These are phyloP conservation scores for Drosophila demipolita DNA, from an alignment of 2,888 invertebrate genomes.

Conservation along the genomic window DNA sequence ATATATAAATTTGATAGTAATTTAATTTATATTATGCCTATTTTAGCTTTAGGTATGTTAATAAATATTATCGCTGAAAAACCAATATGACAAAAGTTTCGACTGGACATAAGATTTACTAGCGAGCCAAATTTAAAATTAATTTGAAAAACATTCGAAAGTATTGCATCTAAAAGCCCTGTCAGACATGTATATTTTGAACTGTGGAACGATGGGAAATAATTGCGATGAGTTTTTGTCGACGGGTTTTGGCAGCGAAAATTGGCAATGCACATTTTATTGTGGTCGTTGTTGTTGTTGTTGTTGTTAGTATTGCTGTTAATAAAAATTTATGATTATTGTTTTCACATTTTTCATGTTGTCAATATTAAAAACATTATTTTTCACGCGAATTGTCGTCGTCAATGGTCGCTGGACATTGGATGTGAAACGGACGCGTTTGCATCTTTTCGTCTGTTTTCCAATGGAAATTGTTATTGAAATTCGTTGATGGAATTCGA, in stretches of 20 bases:
- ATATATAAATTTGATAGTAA: neutral
- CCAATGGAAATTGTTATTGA: conserved; percentile 66
- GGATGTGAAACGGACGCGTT: conserved; percentile 29
- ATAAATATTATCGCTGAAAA: neutral
- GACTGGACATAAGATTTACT: neutral
- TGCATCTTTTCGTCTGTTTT: conserved; percentile 41
- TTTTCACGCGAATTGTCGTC: conserved; percentile 80
- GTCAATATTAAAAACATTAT: conserved; percentile 84
- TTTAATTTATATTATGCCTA: neutral
- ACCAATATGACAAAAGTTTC: neutral
- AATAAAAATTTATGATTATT: conserved; percentile 85
- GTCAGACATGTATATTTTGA: neutral
- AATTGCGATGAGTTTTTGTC: conserved; percentile 35
- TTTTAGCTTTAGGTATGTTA: neutral
- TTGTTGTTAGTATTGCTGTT: conserved; percentile 61
- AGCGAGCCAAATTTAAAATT: neutral
- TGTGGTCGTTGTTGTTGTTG: neutral
- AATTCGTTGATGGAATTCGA: conserved; percentile 81
- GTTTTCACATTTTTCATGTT: conserved; percentile 84
- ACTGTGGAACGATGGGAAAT: neutral
- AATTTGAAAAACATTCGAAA: neutral
- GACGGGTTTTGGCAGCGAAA: conserved; percentile 40
- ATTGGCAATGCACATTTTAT: conserved; percentile 45
- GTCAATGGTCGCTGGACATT: conserved; percentile 54
- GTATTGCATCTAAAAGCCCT: neutral